These are phyloP conservation scores for Cyclina sinensis DNA, from an alignment of 1,140 invertebrate genomes.

Conservation along the genomic window DNA sequence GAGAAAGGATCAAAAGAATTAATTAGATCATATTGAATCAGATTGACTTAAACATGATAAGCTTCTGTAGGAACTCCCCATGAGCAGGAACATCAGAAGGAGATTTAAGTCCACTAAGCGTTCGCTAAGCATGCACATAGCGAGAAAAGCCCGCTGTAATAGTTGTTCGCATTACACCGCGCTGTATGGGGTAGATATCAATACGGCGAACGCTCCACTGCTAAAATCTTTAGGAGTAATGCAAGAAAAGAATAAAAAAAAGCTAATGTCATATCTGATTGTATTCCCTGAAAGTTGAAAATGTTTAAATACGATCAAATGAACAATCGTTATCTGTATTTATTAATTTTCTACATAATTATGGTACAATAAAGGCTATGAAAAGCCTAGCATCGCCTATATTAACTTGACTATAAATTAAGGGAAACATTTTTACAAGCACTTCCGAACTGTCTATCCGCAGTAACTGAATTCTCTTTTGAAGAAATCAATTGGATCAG, in stretches of 20 bases:
- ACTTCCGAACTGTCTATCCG: too few relatives aligned
- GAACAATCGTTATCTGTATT: too few relatives aligned
- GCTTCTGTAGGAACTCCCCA: slow-evolving; percentile 8
- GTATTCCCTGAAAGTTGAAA: too few relatives aligned
- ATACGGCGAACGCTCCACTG: neutral
- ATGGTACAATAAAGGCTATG: too few relatives aligned
- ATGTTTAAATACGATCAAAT: too few relatives aligned
- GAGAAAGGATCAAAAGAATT: slow-evolving; percentile 59
- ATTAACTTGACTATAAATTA: too few relatives aligned
- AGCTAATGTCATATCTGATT: too few relatives aligned
- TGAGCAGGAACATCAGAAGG: neutral
- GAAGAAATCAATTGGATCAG: too few relatives aligned
- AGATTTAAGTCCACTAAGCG: slow-evolving; percentile 31
- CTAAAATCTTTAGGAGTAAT: neutral
- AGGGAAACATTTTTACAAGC: too few relatives aligned
- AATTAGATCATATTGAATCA: slow-evolving; percentile 62
- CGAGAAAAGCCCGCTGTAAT: neutral
- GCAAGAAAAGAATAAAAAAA: neutral
- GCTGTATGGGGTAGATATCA: slow-evolving; percentile 25
- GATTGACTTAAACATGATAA: slow-evolving; percentile 46
- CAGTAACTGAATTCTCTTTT: too few relatives aligned
- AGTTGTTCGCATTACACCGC: neutral
- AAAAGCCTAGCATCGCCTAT: too few relatives aligned
- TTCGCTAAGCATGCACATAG: neutral
- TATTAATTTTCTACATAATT: too few relatives aligned